Conservation (phyloP, 2,113 vertebrate genomes). For the Platycercus adscitus region DNA sequence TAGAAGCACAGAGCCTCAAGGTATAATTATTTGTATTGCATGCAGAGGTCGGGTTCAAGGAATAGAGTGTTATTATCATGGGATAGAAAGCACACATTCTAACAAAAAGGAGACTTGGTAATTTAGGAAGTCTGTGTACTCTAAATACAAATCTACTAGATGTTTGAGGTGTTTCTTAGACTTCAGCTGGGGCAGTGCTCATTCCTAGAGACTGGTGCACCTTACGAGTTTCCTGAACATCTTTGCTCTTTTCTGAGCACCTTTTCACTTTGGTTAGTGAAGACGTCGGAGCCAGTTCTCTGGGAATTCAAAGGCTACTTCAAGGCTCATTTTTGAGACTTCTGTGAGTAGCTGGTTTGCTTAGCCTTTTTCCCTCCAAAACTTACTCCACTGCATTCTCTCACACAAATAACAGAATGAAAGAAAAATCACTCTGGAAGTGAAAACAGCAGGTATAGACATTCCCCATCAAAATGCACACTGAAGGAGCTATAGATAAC, state of each 20-base stretch:
- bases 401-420: neutral
- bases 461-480: neutral
- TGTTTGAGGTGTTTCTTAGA: neutral
- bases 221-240: neutral
- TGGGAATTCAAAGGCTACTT: neutral
- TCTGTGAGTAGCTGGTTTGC: neutral
- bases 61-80: neutral
- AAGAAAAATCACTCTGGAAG: neutral
- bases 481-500: neutral
- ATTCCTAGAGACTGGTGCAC: neutral
- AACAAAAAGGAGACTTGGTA: slow-evolving; percentile 14
- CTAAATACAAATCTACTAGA: neutral
- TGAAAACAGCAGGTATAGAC: neutral
- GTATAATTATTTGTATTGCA: slow-evolving; percentile 38
- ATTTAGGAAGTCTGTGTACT: neutral
- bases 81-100: neutral
- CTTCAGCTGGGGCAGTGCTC: neutral
- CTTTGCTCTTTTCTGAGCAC: neutral
- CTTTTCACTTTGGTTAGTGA: neutral
- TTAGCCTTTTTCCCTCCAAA: fast-evolving
- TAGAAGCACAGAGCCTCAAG: neutral
- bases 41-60: neutral
- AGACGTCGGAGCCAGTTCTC: neutral
- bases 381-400: neutral
- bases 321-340: neutral